phyloP scores from a whole-genome alignment of 1,140 invertebrate species.

The Brachionus calyciflorus region DNA sequence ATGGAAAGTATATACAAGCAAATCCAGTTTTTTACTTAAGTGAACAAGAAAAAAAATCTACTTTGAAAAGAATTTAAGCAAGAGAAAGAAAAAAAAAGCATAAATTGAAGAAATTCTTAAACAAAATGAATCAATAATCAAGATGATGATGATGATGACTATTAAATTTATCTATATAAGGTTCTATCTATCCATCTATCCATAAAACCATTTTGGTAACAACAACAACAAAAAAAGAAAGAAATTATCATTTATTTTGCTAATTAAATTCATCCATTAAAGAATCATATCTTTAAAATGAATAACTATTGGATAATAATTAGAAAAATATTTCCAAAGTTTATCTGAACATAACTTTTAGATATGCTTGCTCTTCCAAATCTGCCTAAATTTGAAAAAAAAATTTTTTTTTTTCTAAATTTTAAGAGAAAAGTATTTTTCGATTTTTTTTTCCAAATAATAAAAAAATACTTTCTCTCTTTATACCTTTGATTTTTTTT shows the following conservation, averaged over 20 bases:
- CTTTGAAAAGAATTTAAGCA: no score
- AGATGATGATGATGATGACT: conserved; percentile 26
- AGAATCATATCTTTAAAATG: neutral
- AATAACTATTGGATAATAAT: conserved; percentile 33
- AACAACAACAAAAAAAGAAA: no score
- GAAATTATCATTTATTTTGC: conserved; percentile 37
- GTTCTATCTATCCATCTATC: conserved; percentile 17
- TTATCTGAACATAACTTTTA: no score
- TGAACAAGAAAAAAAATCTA: neutral
- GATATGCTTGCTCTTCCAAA: conserved; percentile 30
- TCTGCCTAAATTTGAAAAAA: conserved; percentile 1
- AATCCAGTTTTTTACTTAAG: conserved; percentile 13
- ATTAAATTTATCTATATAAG: neutral
- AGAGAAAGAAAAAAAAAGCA: conserved; percentile 1
- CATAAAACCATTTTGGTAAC: conserved; percentile 18
- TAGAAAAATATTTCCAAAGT: conserved; percentile 17
- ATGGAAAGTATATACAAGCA: conserved; percentile 15
- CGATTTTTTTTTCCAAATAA: conserved; percentile 13
- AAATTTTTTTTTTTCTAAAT: conserved; percentile 11
- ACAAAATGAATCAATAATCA: no score
- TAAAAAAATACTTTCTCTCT: conserved; percentile 26
- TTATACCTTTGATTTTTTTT: conserved; percentile 38
- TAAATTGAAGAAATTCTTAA: no score
- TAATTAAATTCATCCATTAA: conserved; percentile 23
- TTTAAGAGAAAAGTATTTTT: conserved; percentile 1